Conservation (phyloP, 1,140 invertebrate genomes). For the Aphis craccivora region DNA sequence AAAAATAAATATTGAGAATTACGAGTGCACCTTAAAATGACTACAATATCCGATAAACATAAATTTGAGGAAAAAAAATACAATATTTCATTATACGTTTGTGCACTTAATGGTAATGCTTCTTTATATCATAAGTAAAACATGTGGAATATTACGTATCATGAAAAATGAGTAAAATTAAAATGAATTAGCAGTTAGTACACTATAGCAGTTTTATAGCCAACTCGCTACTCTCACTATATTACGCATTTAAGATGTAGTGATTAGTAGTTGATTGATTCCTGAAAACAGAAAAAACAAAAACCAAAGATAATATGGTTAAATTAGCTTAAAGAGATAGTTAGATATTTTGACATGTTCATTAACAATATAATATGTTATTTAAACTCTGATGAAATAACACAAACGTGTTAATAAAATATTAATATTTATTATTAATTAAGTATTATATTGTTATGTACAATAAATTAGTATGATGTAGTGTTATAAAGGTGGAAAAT, state of each 20-base stretch:
- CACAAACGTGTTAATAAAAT: not conserved
- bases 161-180: conserved; percentile 24
- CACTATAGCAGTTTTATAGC: conserved; percentile 20
- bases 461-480: not conserved
- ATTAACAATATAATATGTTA: not conserved
- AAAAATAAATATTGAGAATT: not conserved
- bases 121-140: not conserved
- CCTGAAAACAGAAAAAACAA: not conserved
- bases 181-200: conserved; percentile 31
- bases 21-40: conserved; percentile 7
- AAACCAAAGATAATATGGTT: not conserved
- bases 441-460: not conserved
- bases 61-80: not conserved
- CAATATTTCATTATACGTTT: not conserved
- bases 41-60: not conserved
- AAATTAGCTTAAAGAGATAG: not conserved
- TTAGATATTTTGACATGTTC: not conserved
- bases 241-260: not conserved
- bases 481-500: not conserved
- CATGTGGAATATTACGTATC: not conserved
- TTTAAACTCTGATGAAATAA: not conserved
- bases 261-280: conserved; percentile 16
- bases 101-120: not conserved
- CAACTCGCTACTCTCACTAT: not conserved
- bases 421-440: not conserved